Conservation (phyloP, 2,113 vertebrate species). For the Sceloporus undulatus region DNA sequence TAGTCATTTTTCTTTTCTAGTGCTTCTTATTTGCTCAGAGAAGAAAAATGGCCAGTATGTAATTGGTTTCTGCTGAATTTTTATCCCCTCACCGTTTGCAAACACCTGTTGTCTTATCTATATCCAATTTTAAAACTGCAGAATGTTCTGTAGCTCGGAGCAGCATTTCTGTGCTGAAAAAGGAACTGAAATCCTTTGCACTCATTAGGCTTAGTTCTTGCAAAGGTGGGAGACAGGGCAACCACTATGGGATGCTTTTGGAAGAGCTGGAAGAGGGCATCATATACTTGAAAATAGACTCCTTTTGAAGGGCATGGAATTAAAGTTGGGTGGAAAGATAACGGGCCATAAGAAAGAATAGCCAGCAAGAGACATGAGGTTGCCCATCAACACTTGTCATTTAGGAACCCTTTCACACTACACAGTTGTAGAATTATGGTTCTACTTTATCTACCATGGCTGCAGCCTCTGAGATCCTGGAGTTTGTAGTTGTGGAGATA, state of each 20-base stretch:
- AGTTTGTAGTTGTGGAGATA: too few relatives aligned
- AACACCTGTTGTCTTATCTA: constrained; percentile 74
- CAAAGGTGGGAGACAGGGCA: background rate
- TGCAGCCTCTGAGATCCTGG: too few relatives aligned
- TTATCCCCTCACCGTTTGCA: constrained; percentile 57
- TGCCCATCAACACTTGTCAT: background rate
- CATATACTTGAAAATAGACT: background rate
- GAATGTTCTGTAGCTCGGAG: constrained; percentile 55
- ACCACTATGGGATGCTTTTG: background rate
- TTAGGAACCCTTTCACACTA: too few relatives aligned
- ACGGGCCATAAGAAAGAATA: background rate
- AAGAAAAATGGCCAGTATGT: constrained; percentile 74
- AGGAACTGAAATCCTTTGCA: constrained; percentile 75
- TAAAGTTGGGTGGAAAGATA: background rate
- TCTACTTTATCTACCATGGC: too few relatives aligned
- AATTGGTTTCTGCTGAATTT: constrained; percentile 76
- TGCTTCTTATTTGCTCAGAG: constrained; percentile 60
- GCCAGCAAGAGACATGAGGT: background rate
- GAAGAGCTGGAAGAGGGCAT: background rate
- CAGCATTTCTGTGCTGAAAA: constrained; percentile 70
- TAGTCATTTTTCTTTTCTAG: constrained; percentile 67
- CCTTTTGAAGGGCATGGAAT: background rate
- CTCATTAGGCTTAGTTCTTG: constrained; percentile 44
- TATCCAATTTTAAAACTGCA: constrained; percentile 63
- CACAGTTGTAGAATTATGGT: too few relatives aligned